Evolutionary conservation across 2,113 vertebrate species (phyloP).

Genomic region (Phyllostomus hastatus): DNA sequence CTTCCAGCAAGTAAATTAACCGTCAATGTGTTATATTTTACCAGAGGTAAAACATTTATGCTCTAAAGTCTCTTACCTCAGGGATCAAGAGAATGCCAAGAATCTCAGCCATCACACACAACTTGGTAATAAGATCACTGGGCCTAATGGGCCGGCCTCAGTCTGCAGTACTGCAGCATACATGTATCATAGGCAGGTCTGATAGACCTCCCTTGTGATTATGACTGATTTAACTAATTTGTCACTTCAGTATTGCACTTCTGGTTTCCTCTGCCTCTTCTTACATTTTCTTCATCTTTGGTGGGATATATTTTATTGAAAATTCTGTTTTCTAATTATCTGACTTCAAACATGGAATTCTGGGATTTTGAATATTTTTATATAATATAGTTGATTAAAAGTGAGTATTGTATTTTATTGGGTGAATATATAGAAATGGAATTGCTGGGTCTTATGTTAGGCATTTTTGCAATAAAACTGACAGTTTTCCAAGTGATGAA

Average conservation of each 20-base stretch:
- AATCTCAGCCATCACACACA: background rate
- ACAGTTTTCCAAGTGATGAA: background rate
- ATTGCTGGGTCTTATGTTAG: background rate
- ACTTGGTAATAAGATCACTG: background rate
- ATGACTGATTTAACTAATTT: background rate
- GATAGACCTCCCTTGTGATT: background rate
- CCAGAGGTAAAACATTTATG: conserved; percentile 41
- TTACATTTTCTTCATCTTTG: background rate
- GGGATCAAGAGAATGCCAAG: conserved; percentile 8
- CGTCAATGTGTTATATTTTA: conserved; percentile 39
- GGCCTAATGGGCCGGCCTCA: background rate
- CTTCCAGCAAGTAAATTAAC: conserved; percentile 41
- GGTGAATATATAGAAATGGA: background rate
- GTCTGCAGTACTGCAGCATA: background rate
- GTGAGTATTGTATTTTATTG: background rate
- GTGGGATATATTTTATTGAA: background rate
- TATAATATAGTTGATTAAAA: background rate
- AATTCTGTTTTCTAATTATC: background rate
- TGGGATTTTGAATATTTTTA: background rate
- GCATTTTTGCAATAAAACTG: background rate
- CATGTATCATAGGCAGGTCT: background rate
- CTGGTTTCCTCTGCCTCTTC: background rate
- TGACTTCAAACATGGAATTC: background rate
- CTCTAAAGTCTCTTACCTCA: background rate
- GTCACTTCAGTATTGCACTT: background rate